Percentiles rank a stretch among this genome's conserved stretches.
These are phyloP conservation scores for Eupithecia centaureata DNA, from an alignment of 2,888 invertebrate genomes.

Conservation along the genomic window DNA sequence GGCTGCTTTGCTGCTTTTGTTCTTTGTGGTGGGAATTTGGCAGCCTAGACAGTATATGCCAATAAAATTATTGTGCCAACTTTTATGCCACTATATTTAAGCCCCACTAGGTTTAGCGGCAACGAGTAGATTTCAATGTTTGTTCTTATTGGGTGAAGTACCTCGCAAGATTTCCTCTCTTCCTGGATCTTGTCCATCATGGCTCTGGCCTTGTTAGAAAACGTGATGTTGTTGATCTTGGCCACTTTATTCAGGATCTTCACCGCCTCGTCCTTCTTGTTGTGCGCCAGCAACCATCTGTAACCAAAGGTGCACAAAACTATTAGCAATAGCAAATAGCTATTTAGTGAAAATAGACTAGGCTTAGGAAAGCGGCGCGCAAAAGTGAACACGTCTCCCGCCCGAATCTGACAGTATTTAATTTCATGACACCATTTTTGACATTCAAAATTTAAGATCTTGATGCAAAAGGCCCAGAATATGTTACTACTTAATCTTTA, in stretches of 20 bases:
- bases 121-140: neutral
- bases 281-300: slow-evolving; percentile 91
- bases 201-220: slow-evolving; percentile 80
- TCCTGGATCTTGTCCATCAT: slow-evolving; percentile 70
- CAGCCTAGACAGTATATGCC: neutral
- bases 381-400: too few species aligned
- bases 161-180: slow-evolving; percentile 62
- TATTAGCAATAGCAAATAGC: too few species aligned
- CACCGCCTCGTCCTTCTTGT: slow-evolving; percentile 86
- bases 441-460: too few species aligned
- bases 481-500: too few species aligned
- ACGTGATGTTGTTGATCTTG: slow-evolving; percentile 85
- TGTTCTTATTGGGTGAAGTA: slow-evolving; percentile 28
- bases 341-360: too few species aligned
- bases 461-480: neutral
- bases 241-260: slow-evolving; percentile 86
- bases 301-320: neutral
- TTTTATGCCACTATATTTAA: neutral
- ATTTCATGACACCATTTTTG: too few species aligned
- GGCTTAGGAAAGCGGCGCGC: too few species aligned
- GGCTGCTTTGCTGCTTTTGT: too few species aligned
- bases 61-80: neutral
- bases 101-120: neutral
- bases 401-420: too few species aligned
- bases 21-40: neutral